These are phyloP conservation scores for Betta splendens DNA, from an alignment of 2,797 vertebrate species.

Conservation along the genomic window DNA sequence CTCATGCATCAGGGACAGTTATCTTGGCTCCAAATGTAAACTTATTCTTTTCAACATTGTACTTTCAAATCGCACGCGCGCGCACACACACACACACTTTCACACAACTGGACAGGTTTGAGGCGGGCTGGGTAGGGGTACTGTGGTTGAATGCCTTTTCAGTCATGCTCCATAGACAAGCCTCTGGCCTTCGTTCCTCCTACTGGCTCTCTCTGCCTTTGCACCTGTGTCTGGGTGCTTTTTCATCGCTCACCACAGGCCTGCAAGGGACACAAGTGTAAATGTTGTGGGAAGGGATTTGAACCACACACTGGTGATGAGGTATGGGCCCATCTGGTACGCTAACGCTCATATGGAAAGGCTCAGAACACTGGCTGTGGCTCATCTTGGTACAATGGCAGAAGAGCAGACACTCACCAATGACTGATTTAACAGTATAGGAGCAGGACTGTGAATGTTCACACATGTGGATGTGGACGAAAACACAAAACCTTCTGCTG, in stretches of 20 bases:
- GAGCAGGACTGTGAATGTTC: too few relatives aligned
- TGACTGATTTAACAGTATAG: slow-evolving; percentile 14
- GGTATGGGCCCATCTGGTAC: slow-evolving; percentile 75
- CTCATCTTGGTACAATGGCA: slow-evolving; percentile 41
- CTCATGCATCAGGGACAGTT: slow-evolving; percentile 73
- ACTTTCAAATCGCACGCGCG: slow-evolving; percentile 62
- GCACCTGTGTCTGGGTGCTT: slow-evolving; percentile 77
- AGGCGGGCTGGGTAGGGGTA: slow-evolving; percentile 71
- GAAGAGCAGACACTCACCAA: slow-evolving; percentile 12
- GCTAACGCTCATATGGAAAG: slow-evolving; percentile 70
- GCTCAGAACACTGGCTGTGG: slow-evolving; percentile 53
- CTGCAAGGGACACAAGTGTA: slow-evolving; percentile 74
- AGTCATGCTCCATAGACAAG: slow-evolving; percentile 77
- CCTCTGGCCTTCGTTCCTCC: slow-evolving; percentile 74
- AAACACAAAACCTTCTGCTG: slow-evolving; percentile 15
- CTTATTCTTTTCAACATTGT: slow-evolving; percentile 77
- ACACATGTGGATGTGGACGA: slow-evolving; percentile 21
- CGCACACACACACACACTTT: slow-evolving; percentile 29
- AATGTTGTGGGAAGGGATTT: slow-evolving; percentile 78
- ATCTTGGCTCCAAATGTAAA: slow-evolving; percentile 67
- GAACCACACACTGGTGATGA: slow-evolving; percentile 75
- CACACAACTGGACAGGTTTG: slow-evolving; percentile 62
- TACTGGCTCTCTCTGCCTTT: slow-evolving; percentile 71
- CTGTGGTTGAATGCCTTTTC: slow-evolving; percentile 80
- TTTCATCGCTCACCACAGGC: slow-evolving; percentile 64